phyloP scores from a whole-genome alignment of 2,888 invertebrate species.

The Elmis aenea region DNA sequence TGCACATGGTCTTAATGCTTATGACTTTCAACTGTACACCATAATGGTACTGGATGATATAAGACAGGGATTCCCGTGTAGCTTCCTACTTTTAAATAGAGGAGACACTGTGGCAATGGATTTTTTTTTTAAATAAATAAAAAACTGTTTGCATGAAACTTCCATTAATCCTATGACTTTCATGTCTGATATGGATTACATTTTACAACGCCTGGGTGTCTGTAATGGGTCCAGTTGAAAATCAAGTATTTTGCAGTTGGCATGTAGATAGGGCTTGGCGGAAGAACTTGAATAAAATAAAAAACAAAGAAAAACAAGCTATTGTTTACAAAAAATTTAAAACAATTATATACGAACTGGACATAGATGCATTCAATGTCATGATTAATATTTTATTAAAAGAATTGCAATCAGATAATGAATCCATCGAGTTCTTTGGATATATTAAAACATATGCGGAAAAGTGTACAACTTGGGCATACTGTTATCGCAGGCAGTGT shows the following conservation, averaged over 20 bases:
- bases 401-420: not conserved
- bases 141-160: slow-evolving; percentile 8
- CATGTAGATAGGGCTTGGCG: too few species aligned
- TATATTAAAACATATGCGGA: not conserved
- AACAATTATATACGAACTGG: slow-evolving; percentile 5
- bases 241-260: slow-evolving; percentile 20
- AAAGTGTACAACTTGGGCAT: slow-evolving; percentile 2
- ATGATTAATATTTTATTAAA: slow-evolving; percentile 3
- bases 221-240: slow-evolving; percentile 12
- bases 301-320: slow-evolving; percentile 9
- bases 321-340: slow-evolving; percentile 1
- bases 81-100: slow-evolving; percentile 20
- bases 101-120: slow-evolving; percentile 10
- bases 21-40: slow-evolving; percentile 22
- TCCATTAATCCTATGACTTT: slow-evolving; percentile 15
- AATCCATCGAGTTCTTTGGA: not conserved
- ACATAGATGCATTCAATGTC: slow-evolving; percentile 1
- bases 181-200: slow-evolving; percentile 23
- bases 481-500: slow-evolving; percentile 3
- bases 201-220: slow-evolving; percentile 23
- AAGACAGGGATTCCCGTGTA: slow-evolving; percentile 18
- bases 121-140: slow-evolving; percentile 13
- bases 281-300: slow-evolving; percentile 11
- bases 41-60: slow-evolving; percentile 21
- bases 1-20: slow-evolving; percentile 20